A percentile compares a stretch with the other conserved stretches of the same genome.
These are phyloP conservation scores for Lepidurus couesii DNA, from an alignment of 1,140 invertebrate species.

Conservation along the genomic window DNA sequence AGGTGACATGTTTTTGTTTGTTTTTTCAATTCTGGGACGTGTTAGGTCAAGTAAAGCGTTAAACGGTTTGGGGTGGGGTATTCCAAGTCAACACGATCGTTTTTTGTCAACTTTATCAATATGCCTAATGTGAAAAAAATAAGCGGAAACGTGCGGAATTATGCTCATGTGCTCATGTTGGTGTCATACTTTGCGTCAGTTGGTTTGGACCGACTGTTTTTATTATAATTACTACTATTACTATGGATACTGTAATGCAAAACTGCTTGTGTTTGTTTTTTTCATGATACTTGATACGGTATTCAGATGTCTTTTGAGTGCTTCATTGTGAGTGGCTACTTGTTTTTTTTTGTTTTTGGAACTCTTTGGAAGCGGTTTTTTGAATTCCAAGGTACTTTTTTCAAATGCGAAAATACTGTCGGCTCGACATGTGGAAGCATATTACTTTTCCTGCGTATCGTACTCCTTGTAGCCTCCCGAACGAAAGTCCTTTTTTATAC, in stretches of 20 bases:
- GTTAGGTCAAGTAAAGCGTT: background rate
- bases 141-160: background rate
- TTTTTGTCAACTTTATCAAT: background rate
- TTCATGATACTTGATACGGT: constrained; percentile 6
- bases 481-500: constrained; percentile 15
- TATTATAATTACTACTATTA: background rate
- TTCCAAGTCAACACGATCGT: background rate
- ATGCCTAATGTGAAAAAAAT: background rate
- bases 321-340: constrained; percentile 14
- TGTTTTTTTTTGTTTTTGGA: background rate
- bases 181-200: constrained; percentile 10
- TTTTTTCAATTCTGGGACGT: background rate
- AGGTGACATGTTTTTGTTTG: background rate
- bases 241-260: background rate
- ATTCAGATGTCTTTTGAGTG: constrained; percentile 15
- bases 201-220: background rate
- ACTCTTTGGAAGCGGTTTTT: background rate
- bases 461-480: constrained; percentile 1
- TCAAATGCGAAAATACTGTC: background rate
- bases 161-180: constrained; percentile 18
- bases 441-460: constrained; percentile 9
- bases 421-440: background rate
- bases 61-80: background rate
- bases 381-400: constrained; percentile 16
- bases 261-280: background rate